phyloP scores from a whole-genome alignment of 2,888 invertebrate species.

The Tenthredo notha region DNA sequence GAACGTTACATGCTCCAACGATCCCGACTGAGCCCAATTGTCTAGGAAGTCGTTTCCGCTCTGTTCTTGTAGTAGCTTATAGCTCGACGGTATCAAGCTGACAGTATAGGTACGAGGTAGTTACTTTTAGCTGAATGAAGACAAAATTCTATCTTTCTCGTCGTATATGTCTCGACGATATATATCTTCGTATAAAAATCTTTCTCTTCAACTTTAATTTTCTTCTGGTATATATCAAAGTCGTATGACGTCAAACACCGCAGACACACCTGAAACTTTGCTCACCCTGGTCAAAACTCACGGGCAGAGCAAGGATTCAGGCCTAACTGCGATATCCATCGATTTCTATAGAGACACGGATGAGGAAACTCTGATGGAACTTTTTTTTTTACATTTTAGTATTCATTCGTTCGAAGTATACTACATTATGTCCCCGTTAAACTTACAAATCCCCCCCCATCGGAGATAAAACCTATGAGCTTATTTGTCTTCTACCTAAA shows the following conservation, averaged over 20 bases:
- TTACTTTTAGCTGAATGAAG: constrained; percentile 1
- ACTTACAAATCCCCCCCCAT: neutral
- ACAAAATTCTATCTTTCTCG: neutral
- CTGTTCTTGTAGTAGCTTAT: constrained; percentile 1
- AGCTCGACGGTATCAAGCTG: neutral
- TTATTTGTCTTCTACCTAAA: neutral
- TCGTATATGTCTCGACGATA: neutral
- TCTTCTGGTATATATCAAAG: constrained; percentile 2
- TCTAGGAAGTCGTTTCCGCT: constrained; percentile 51
- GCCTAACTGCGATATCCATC: constrained; percentile 83
- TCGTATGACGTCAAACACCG: constrained; percentile 60
- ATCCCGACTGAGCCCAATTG: constrained; percentile 49
- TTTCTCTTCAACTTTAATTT: neutral
- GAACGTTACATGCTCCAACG: constrained; percentile 50
- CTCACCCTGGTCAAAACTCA: constrained; percentile 85
- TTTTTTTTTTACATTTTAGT: neutral
- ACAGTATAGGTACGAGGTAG: neutral
- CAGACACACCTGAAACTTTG: constrained; percentile 93
- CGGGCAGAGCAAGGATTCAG: constrained; percentile 93
- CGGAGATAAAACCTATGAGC: neutral
- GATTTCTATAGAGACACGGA: constrained; percentile 7
- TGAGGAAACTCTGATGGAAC: neutral
- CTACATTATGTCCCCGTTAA: neutral
- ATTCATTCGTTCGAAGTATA: neutral
- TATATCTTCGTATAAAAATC: neutral